Evolutionary conservation across 2,113 vertebrate species (phyloP), one percentile per base, ranked within the genome.

Genomic region (Hystrix cristata): DNA sequence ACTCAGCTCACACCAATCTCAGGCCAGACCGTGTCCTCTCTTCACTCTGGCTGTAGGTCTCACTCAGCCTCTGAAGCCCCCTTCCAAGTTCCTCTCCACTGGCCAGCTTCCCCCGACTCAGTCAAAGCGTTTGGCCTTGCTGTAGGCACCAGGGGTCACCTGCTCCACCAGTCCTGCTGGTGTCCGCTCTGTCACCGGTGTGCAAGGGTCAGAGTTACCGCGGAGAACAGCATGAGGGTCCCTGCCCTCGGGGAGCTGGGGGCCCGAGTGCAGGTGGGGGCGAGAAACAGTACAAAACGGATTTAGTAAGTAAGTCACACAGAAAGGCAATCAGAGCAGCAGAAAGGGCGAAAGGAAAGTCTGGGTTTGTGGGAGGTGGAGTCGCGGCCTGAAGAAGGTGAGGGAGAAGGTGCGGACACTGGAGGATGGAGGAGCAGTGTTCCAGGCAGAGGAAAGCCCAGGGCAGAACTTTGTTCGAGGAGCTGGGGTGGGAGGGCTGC

Each of bases 1-100:
- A 76, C 53, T 90, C 55, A 67, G 80, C 65, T 67, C 19, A 71
- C 71, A 59, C 79, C 92, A 55, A 11, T 31, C 60, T 93, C 74
- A 85, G 51, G 34, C 74, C 60, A 48, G 55, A 72, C 7, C 7
- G 25, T 27, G 31, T 92, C 57, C 25, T 76, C 84, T 80, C 11
- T n/a, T 71, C 78, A 59, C 23, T 65, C 84, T 53, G 79, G 89
- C 82, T 80, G 90, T 92, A 80, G 94, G 31, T 53, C 80, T 87
- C 25, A 55, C 46, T 72, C 86, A 82, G 59, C 43, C 18, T 87
- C 90, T 65, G 80, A 88, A 53, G 55, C 82, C 34, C 65, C 59
- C 9, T 86, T 71, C 27, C n/a, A 92, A 84, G 48, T 16, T n/a
- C 65, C 48, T 72, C 76, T 94, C 55, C 48, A 67, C 57, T 25